Base-by-base conservation (phyloP, 2,888 invertebrate species). In the Aproaerema taeniolella region DNA sequence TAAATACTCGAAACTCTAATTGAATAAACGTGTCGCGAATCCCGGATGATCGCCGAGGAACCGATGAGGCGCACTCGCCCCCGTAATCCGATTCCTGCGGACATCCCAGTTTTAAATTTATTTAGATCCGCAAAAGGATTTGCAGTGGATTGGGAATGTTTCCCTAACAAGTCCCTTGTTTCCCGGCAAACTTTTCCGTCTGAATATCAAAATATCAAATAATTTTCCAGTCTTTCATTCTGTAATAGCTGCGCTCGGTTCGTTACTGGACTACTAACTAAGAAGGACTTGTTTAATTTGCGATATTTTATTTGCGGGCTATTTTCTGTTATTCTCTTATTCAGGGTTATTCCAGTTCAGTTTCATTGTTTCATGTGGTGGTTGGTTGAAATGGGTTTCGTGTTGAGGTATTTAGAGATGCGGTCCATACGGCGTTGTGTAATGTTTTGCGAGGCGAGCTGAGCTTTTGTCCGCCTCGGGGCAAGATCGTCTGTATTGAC, bases 1-100 rank as follows among this genome's bases (percentile, higher is more conserved):
- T 69, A 68, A 71, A 71, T 70, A 71, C 71, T 71, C 64, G 59
- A 57, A 66, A 62, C 58, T 69, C 73, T 75, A 75, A 74, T 75
- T 75, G 74, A 73, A 74, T 74, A 74, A 72, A 68, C 75, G 74
- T 75, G 74, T 75, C 66, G 58, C 57, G 62, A 61, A 66, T 66
- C 53, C 61, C 49, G 57, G 64, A 67, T 68, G 62, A 72, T 72
- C 69, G 67, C 52, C 55, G 58, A 56, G 47, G 55, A 47, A 35
- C 52, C 61, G 55, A 63, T 64, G 55, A 59, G 53, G 55, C 58
- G 59, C 46, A 55, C 31, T 43, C 31, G 39, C 15, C 31, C 25
- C 17, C 24, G 24, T 52, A 55, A 59, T 62, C 57, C 53, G 57
- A 60, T 59, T 54, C 53, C 52, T 14, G 31, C 36, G 35, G 26